These are phyloP conservation scores for Limnothrissa miodon DNA, from an alignment of 2,113 vertebrate genomes.

Conservation along the genomic window DNA sequence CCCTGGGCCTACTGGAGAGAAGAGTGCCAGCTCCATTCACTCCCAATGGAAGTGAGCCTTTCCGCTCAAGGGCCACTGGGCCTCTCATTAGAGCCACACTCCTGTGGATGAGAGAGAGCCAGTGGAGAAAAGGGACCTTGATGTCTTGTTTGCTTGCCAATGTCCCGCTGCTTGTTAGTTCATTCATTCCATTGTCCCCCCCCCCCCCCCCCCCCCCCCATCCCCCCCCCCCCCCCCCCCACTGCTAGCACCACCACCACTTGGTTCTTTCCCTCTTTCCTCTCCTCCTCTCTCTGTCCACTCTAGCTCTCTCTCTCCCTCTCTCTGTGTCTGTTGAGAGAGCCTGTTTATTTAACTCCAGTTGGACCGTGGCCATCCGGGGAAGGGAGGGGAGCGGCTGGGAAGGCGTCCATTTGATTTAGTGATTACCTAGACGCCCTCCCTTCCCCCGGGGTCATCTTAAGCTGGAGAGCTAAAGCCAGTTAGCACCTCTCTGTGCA, in stretches of 20 bases:
- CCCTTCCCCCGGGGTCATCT: conserved; percentile 57
- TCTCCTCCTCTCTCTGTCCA: neutral
- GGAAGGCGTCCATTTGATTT: conserved; percentile 72
- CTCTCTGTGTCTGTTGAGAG: conserved; percentile 52
- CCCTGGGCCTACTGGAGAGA: neutral
- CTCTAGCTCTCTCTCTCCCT: conserved; percentile 35
- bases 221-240: conserved; percentile 18
- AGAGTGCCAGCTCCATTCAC: neutral
- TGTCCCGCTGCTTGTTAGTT: conserved; percentile 54
- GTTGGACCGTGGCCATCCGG: conserved; percentile 51
- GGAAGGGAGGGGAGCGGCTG: conserved; percentile 22
- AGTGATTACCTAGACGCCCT: conserved; percentile 76
- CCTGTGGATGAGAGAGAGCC: conserved; percentile 15
- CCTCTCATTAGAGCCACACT: conserved; percentile 18
- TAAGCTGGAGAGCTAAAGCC: conserved; percentile 62
- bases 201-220: conserved; percentile 32
- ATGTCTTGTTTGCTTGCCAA: conserved; percentile 43
- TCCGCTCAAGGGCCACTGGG: conserved; percentile 27
- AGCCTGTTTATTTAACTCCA: conserved; percentile 78
- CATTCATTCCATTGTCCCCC: conserved; percentile 64
- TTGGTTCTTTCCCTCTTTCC: neutral
- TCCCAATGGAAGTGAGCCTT: neutral
- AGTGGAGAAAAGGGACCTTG: conserved; percentile 38
- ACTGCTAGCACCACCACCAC: no score
- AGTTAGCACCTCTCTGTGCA: conserved; percentile 56